Evolutionary conservation across 92 coral and sea anemone genomes (phyloP).

Genomic region (Phymanthus crucifer): DNA sequence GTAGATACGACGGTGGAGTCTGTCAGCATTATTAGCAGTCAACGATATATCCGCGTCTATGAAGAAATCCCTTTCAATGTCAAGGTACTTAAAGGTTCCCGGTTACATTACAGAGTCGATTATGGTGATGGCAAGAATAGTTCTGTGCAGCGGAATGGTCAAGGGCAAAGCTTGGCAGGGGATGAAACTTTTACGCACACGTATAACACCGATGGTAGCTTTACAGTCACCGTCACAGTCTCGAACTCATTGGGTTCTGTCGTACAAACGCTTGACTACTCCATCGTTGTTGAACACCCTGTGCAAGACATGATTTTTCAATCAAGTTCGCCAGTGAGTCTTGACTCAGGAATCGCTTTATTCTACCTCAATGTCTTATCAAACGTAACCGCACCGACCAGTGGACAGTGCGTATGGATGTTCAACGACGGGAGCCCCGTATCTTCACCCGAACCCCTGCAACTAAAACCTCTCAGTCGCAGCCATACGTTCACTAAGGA

Average conservation of each 20-base stretch:
- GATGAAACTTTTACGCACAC: slow-evolving; percentile 56
- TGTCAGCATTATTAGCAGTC: slow-evolving; percentile 45
- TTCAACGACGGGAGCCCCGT: slow-evolving; percentile 65
- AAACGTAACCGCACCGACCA: slow-evolving; percentile 64
- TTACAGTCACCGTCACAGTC: slow-evolving; percentile 55
- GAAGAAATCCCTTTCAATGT: slow-evolving; percentile 56
- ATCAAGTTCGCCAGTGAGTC: slow-evolving; percentile 61
- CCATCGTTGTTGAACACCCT: slow-evolving; percentile 66
- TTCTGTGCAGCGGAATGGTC: slow-evolving; percentile 30
- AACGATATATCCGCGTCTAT: slow-evolving; percentile 67
- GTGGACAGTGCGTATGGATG: slow-evolving; percentile 60
- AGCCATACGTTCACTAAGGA: slow-evolving; percentile 52
- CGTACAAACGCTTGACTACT: slow-evolving; percentile 18
- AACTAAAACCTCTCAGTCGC: slow-evolving; percentile 25
- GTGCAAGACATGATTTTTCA: slow-evolving; percentile 57
- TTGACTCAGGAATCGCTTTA: slow-evolving; percentile 49
- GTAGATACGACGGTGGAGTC: slow-evolving; percentile 76
- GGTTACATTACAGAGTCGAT: slow-evolving; percentile 55
- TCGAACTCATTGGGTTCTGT: slow-evolving; percentile 71
- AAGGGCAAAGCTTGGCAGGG: slow-evolving; percentile 33
- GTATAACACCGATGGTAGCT: slow-evolving; percentile 60
- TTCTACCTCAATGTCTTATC: slow-evolving; percentile 42
- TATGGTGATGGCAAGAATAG: slow-evolving; percentile 61
- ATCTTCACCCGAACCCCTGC: slow-evolving; percentile 35
- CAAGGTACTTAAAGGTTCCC: slow-evolving; percentile 65